These are phyloP conservation scores for Pipa parva DNA, from an alignment of 2,113 vertebrate species.

Conservation along the genomic window DNA sequence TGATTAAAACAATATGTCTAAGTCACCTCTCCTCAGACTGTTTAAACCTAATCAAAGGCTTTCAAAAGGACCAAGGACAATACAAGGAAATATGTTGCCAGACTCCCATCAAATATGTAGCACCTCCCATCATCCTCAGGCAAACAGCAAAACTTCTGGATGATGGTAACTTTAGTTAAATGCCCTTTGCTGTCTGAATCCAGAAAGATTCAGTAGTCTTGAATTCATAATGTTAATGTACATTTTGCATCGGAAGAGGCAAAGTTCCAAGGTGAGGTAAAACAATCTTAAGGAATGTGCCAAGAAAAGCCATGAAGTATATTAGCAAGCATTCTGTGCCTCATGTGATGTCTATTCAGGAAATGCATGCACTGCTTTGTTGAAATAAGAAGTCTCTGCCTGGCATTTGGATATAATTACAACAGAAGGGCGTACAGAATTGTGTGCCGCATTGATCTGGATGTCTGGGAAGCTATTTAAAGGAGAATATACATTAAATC, in stretches of 20 bases:
- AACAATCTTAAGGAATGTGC: slow-evolving; percentile 36
- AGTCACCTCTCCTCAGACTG: too few species aligned
- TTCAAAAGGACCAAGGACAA: too few species aligned
- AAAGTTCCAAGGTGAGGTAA: slow-evolving; percentile 49
- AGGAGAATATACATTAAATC: too few species aligned
- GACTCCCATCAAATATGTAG: too few species aligned
- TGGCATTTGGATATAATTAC: slow-evolving; percentile 14
- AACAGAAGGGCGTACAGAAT: too few species aligned
- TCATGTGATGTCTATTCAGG: slow-evolving; percentile 30
- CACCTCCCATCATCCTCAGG: too few species aligned
- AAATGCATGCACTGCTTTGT: slow-evolving; percentile 1
- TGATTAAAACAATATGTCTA: too few species aligned
- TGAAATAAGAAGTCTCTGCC: slow-evolving; percentile 12
- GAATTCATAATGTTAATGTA: slow-evolving; percentile 56
- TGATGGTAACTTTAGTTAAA: slow-evolving; percentile 31
- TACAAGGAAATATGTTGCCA: too few species aligned
- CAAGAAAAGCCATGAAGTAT: slow-evolving; percentile 2
- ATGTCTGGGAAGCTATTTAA: too few species aligned
- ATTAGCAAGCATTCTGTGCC: slow-evolving; percentile 36
- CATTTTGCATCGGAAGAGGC: slow-evolving; percentile 51
- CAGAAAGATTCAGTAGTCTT: slow-evolving; percentile 60
- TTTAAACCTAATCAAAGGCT: too few species aligned
- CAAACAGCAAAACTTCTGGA: too few species aligned
- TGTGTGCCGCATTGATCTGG: too few species aligned
- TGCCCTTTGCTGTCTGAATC: slow-evolving; percentile 59